Percentiles rank a stretch among this genome's conserved stretches.
Conservation (phyloP, 2,113 vertebrate species). For the Tachysurus vachellii region DNA sequence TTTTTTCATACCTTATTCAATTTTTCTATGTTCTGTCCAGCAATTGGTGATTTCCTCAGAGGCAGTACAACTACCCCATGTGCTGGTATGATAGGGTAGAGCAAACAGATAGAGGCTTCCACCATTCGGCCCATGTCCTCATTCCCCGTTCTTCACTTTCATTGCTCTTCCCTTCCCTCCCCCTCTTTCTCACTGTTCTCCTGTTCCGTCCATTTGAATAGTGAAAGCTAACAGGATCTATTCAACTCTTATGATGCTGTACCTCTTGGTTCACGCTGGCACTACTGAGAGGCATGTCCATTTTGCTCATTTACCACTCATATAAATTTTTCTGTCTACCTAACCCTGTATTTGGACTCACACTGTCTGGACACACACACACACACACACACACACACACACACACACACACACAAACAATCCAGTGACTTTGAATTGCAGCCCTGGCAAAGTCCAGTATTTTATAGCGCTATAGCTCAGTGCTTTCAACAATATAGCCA, state of each 20-base stretch:
- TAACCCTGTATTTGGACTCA: conserved; percentile 22
- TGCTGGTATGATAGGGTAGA: no score
- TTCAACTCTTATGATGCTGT: conserved; percentile 27
- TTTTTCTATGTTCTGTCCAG: conserved; percentile 28
- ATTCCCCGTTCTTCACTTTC: conserved; percentile 19
- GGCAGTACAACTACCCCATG: no score
- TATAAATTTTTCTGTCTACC: conserved; percentile 25
- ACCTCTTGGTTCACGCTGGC: background rate
- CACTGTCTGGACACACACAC: background rate
- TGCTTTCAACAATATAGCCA: background rate
- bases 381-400: conserved; percentile 1
- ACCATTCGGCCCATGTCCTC: background rate
- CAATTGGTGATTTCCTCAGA: no score
- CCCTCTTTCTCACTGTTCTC: background rate
- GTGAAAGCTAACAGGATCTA: conserved; percentile 44
- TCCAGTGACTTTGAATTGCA: background rate
- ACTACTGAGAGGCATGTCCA: background rate
- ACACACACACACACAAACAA: background rate
- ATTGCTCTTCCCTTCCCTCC: conserved; percentile 29
- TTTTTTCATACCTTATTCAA: conserved; percentile 34
- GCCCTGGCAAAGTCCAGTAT: background rate
- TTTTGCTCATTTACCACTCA: conserved; percentile 39
- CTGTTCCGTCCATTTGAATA: conserved; percentile 34
- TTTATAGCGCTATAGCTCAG: background rate
- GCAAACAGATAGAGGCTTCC: background rate